Evolutionary conservation across 2,797 vertebrate genomes (phyloP).

Genomic region (Vipera latastei): DNA sequence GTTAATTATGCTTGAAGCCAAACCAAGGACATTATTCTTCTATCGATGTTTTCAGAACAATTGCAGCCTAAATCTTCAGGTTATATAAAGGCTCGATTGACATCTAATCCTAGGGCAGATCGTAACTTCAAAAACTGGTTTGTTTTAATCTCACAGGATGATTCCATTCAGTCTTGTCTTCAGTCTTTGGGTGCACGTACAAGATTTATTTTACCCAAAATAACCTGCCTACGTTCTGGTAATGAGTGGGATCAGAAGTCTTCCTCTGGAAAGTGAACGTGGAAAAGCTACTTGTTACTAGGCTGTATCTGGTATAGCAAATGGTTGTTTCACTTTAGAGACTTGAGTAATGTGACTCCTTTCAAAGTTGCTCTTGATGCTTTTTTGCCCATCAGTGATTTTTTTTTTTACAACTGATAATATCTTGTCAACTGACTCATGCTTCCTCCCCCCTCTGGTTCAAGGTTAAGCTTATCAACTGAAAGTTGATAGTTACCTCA

Average conservation of each 20-base stretch:
- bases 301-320: not conserved
- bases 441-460: not conserved
- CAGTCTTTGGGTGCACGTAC: not conserved
- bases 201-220: not conserved
- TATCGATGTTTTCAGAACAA: not conserved
- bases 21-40: not conserved
- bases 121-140: not conserved
- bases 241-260: not conserved
- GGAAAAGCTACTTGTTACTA: not conserved
- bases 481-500: not conserved
- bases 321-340: not conserved
- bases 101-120: not conserved
- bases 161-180: not conserved
- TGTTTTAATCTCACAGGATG: not conserved
- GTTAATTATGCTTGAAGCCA: rapidly evolving
- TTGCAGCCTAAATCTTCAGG: not conserved
- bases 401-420: not conserved
- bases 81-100: not conserved
- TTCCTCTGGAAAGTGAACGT: not conserved
- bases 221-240: not conserved
- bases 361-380: not conserved
- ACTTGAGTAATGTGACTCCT: not conserved
- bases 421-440: not conserved
- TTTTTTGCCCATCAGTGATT: not conserved
- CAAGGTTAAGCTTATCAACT: not conserved